These are phyloP conservation scores for Bos javanicus DNA, from an alignment of 2,113 vertebrate species.

Conservation along the genomic window DNA sequence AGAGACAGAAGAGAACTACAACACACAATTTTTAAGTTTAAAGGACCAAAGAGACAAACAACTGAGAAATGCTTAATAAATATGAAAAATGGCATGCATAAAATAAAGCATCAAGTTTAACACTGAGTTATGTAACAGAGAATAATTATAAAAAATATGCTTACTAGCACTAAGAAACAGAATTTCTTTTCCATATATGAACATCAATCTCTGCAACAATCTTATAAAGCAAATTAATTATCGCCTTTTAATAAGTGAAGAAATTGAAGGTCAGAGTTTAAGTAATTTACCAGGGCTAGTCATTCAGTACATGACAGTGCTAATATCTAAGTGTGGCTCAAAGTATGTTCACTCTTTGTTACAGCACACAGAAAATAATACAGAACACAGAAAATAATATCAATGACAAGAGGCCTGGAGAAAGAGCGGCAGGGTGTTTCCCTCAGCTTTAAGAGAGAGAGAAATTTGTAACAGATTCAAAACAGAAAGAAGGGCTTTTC, in stretches of 20 bases:
- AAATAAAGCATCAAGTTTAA: constrained; percentile 10
- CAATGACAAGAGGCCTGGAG: neutral
- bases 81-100: neutral
- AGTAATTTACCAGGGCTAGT: neutral
- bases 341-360: neutral
- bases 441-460: neutral
- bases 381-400: neutral
- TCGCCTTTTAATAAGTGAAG: neutral
- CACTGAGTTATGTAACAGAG: neutral
- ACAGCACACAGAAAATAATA: neutral
- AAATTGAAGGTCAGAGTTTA: neutral
- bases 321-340: neutral
- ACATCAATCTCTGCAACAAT: neutral
- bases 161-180: neutral
- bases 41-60: neutral
- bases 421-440: neutral
- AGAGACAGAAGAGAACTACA: neutral
- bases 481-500: neutral
- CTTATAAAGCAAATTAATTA: neutral
- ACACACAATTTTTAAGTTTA: neutral
- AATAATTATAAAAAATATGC: neutral
- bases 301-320: neutral
- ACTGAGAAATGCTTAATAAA: neutral
- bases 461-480: neutral
- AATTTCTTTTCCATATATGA: neutral